Base-by-base conservation (phyloP, 2,113 vertebrate species). In the Hylia prasina region DNA sequence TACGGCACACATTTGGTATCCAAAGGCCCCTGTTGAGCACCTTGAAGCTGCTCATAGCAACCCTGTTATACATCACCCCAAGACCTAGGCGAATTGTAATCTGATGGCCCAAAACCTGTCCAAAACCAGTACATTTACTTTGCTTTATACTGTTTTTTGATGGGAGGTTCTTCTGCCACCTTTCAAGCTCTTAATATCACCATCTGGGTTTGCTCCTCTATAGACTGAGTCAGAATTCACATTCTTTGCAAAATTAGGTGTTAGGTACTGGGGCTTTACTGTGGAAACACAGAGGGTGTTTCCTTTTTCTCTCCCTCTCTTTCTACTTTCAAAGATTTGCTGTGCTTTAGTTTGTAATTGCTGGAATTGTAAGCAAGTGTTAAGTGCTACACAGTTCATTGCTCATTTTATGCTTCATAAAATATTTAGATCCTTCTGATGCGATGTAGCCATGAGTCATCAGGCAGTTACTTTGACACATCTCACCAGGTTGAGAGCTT, bases 341-440 rank as follows among this genome's bases (percentile, higher is more conserved):
- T 37, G 63, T 68, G n/a, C 35, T 94, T 94, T 66, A 84, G 33
- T 72, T 95, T 65, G 71, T n/a, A 91, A 73, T 95, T 82, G 79
- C 44, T 53, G 31, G 40, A 68, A 94, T 79, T 61, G 69, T 91
- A 93, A 91, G 95, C 75, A 84, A 96, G 83, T 84, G 83, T 81
- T 82, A 96, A 96, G 86, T 30, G 72, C 68, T 86, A 19, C 65
- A 89, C 47, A 65, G 78, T 93, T 96, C 93, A 93, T 93, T 95
- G 91, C 90, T 93, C 69, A 70, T 93, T 94, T 93, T 93, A 84
- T 79, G 80, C 64, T 89, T 94, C 87, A 92, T 96, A 79, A 95
- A 97, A 96, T 97, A 97, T 97, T 97, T 93, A 96, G 81, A 95
- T 79, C 47, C 33, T 54, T 71, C 83, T 18, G 5, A 48, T 80